Base-by-base conservation (phyloP, 2,797 vertebrate species). In the Atherinosoma microstoma region DNA sequence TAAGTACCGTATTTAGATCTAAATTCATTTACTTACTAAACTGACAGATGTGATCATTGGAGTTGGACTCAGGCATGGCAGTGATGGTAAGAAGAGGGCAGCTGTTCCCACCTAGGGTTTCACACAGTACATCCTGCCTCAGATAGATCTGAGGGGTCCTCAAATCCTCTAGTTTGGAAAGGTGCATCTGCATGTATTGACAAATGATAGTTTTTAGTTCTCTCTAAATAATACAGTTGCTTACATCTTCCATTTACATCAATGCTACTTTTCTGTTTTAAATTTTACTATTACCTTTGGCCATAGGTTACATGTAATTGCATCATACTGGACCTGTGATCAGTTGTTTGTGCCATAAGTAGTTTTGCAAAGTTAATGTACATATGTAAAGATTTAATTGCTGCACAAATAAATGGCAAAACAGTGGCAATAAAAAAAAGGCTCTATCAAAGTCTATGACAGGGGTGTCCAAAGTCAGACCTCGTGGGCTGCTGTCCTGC, bases 1-100 rank as follows among this genome's bases (percentile, higher is more conserved):
- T 1, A 13, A 5, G 20, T 36, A 49, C 38, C 38, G 5, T 20
- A 20, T 47, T 6, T 47, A 65, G n/a, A 73, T 30, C 11, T 18
- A 13, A 6, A 51, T 6, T 27, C 12, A 27, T 70, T 66, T 16
- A 97, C 98, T 95, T 93, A 99, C 98, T 96, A 84, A 99, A 98
- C 73, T 98, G 97, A 94, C 95, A 97, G 89, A 99, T 93, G 84
- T 97, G 96, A 84, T 99, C 96, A 42, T 93, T 96, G 86, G 96
- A 96, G 91, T 92, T 96, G 57, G 97, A 97, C 86, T 98, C 97
- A 0, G 98, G 98, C 97, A 98, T 97, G 69, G 98, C 97, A 73
- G 98, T 99, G 92, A 99, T 97, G 77, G 98, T 99, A 84, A 99
- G 92, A 81, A 99, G 91, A 0, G 97, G 98, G 89, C 98, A 99